These are phyloP conservation scores for Oxystoma pomonae DNA, from an alignment of 2,888 invertebrate species.

Conservation along the genomic window DNA sequence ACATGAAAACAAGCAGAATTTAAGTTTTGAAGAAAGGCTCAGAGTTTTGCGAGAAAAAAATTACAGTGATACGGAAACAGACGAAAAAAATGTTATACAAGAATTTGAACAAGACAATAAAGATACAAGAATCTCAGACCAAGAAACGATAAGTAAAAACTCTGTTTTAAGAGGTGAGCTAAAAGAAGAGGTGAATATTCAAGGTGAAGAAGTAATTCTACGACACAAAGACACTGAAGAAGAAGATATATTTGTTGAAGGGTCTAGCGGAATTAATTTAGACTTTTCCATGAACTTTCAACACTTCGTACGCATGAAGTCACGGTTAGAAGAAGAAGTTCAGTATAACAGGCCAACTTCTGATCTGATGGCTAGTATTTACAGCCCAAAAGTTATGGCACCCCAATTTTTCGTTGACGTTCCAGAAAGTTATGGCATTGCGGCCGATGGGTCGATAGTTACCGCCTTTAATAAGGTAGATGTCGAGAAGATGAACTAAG, in stretches of 20 bases:
- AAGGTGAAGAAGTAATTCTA: background rate
- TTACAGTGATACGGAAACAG: background rate
- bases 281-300: background rate
- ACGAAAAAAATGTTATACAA: no score
- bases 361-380: background rate
- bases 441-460: conserved; percentile 8
- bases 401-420: conserved; percentile 9
- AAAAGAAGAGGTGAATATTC: no score
- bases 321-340: background rate
- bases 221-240: background rate
- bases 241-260: background rate
- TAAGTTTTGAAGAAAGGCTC: background rate
- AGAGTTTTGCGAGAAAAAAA: background rate
- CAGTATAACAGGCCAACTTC: background rate
- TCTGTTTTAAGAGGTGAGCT: no score
- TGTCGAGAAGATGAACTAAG: background rate
- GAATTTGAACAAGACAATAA: background rate
- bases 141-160: no score
- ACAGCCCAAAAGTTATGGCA: background rate
- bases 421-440: conserved; percentile 8
- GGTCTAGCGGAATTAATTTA: background rate
- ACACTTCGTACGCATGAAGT: background rate
- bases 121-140: no score
- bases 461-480: conserved; percentile 1
- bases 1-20: background rate